Conservation (phyloP, 2,888 invertebrate genomes). For the Melieria crassipennis region DNA sequence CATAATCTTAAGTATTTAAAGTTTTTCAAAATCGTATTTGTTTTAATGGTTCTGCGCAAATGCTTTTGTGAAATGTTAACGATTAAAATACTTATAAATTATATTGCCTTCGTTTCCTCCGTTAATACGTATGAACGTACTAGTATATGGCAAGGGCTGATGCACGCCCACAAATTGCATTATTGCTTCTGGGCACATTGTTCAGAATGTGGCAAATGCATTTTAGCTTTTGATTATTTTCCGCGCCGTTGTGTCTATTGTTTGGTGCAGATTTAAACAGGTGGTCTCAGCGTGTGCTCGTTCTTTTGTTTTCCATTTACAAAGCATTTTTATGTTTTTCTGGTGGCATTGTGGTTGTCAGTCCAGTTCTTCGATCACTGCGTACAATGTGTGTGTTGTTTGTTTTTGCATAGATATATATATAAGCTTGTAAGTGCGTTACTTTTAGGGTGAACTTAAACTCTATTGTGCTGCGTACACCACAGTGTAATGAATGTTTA, state of each 20-base stretch:
- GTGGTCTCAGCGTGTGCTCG: constrained; percentile 46
- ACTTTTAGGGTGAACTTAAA: too few species aligned
- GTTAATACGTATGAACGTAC: too few species aligned
- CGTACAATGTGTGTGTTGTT: constrained; percentile 14
- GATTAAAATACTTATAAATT: too few species aligned
- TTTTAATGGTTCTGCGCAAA: background rate
- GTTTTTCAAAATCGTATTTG: background rate
- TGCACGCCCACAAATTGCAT: constrained; percentile 32
- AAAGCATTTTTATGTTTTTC: constrained; percentile 14
- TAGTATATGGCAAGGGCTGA: too few species aligned
- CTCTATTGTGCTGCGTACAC: too few species aligned
- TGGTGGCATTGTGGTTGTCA: constrained; percentile 21
- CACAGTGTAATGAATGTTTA: too few species aligned
- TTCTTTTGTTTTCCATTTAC: constrained; percentile 27
- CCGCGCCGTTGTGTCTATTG: constrained; percentile 43
- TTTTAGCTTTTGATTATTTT: constrained; percentile 44
- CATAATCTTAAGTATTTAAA: too few species aligned
- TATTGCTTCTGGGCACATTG: constrained; percentile 33
- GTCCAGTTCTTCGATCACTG: constrained; percentile 16
- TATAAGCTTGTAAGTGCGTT: background rate
- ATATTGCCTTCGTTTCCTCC: too few species aligned
- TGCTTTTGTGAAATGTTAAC: too few species aligned
- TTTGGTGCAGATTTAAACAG: constrained; percentile 44
- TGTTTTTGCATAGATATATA: background rate
- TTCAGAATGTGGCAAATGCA: constrained; percentile 39